These are phyloP conservation scores for Ciona savignyi DNA, from an alignment of 23 tunicate genomes.

Conservation along the genomic window DNA sequence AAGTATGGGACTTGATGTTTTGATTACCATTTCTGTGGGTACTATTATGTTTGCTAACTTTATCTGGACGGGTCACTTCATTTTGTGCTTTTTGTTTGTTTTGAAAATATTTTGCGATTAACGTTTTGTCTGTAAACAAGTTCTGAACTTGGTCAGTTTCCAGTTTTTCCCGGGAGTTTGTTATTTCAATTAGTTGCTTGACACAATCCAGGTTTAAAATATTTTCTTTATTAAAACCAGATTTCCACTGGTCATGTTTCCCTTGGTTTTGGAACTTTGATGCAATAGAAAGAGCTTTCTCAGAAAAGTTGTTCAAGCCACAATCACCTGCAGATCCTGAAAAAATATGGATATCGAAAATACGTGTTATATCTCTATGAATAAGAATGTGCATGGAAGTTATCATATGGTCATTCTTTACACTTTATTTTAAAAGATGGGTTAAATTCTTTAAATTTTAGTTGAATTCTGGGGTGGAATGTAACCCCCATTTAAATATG, in stretches of 20 bases:
- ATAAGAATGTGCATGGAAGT: too few relatives aligned
- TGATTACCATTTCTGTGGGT: too few relatives aligned
- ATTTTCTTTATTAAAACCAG: not conserved
- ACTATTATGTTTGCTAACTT: not conserved
- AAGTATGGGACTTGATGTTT: not conserved
- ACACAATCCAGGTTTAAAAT: constrained; percentile 3
- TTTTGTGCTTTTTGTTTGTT: not conserved
- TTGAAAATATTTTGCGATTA: not conserved
- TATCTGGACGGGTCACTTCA: too few relatives aligned
- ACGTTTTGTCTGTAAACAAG: not conserved
- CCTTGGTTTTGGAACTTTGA: constrained; percentile 6
- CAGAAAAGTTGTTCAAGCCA: not conserved
- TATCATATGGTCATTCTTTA: too few relatives aligned
- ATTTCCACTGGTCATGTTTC: not conserved
- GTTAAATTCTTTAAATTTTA: too few relatives aligned
- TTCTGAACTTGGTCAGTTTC: not conserved
- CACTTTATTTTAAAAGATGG: too few relatives aligned
- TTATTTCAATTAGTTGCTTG: constrained; percentile 1
- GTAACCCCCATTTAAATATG: too few relatives aligned
- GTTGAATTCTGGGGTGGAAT: too few relatives aligned
- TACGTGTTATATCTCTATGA: too few relatives aligned
- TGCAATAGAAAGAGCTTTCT: constrained; percentile 6
- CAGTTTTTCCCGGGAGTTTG: not conserved
- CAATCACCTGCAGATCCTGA: not conserved
- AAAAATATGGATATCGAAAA: too few relatives aligned